Base-by-base conservation (phyloP, 2,888 invertebrate species). In the Stenotaenia linearis region DNA sequence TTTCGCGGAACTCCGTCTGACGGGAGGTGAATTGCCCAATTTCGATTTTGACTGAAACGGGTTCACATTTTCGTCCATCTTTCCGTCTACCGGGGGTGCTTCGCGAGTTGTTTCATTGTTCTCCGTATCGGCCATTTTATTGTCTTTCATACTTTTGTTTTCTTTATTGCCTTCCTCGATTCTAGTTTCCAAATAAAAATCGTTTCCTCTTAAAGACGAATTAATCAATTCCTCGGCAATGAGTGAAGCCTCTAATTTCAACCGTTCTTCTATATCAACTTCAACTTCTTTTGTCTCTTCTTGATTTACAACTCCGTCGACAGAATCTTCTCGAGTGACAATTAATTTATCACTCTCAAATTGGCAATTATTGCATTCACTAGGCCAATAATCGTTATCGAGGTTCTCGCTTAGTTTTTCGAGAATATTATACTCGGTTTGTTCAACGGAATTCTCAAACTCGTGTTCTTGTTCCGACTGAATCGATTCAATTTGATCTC, bases 111-210 rank as follows among this genome's bases (percentile, higher is more conserved):
- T 23, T 61, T 78, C 78, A 37, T 78, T 78, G 78, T 78, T 78
- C 25, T 78, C 78, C 2, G 69, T n/a, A 23, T 78, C 78, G 10
- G 61, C 61, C 78, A 78, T 78, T 77, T 77, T 77, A 15, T 23
- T 78, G 32, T 78, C 78, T 78, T 69, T 78, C 78, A 78, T 78
- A 25, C 15, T 56, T 78, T 30, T 7, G 10, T 6, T 18, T n/a
- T n/a, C n/a, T n/a, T n/a, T n/a, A n/a, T n/a, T n/a, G n/a, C n/a
- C n/a, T 35, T 74, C 74, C 35, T 32, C 30, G 10, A 21, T 37
- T 56, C 9, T 18, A 0, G 6, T 10, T 6, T 18, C 77, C 7
- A 15, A 4, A n/a, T 23, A n/a, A 25, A 35, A 35, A n/a, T 77
- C 28, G 50, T 32, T 32, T 75, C 37, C 77, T 37, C 40, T 25